Conservation (phyloP, 2,113 vertebrate species). For the Baryphthengus martii region DNA sequence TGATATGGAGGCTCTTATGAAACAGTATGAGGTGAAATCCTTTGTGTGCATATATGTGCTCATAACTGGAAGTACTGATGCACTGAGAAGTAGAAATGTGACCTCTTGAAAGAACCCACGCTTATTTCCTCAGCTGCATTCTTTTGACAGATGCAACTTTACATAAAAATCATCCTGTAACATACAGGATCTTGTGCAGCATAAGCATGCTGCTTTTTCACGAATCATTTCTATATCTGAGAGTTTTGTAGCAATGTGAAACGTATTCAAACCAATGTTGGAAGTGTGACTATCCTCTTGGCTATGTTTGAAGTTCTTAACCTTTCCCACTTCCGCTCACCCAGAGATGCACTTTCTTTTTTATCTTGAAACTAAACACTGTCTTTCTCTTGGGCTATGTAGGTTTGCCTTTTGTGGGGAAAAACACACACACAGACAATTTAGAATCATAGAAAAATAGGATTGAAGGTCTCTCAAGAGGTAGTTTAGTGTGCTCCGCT, state of each 20-base stretch:
- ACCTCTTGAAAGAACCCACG: accelerated
- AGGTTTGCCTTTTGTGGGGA: not conserved
- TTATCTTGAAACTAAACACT: not conserved
- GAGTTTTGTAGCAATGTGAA: not conserved
- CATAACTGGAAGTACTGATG: not conserved
- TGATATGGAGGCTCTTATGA: not conserved
- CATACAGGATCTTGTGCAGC: not conserved
- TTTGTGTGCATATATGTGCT: not conserved
- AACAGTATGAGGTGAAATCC: not conserved
- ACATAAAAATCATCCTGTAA: not conserved
- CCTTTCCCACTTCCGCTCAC: not conserved
- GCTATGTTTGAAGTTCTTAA: constrained; percentile 10
- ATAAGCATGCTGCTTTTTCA: not conserved
- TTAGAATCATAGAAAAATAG: not conserved
- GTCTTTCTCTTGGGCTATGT: not conserved
- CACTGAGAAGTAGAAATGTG: not conserved
- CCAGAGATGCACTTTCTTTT: not conserved
- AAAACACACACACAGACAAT: not conserved
- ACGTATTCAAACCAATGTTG: not conserved
- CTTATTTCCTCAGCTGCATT: not conserved
- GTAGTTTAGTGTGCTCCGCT: not conserved
- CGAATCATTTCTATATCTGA: not conserved
- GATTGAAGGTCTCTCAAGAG: not conserved
- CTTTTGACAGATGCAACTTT: not conserved
- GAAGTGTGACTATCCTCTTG: not conserved